Evolutionary conservation across 2,888 invertebrate genomes (phyloP), one percentile per base, ranked within the genome.

Genomic region (Steinernema hermaphroditum): DNA sequence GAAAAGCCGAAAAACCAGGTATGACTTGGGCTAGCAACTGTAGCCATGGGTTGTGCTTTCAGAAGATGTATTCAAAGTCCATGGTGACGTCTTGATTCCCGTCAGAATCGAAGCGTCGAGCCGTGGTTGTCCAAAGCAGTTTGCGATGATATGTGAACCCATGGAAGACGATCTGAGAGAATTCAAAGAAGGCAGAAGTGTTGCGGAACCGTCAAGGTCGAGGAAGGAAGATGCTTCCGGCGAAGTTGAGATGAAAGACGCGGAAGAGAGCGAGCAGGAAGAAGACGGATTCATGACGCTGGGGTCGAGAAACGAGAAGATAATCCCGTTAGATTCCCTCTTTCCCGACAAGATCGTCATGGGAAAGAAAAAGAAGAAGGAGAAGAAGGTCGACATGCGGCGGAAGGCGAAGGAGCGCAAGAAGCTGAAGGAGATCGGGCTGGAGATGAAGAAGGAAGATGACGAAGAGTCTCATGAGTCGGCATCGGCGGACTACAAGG

Each of bases 51-150:
- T n/a, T 29, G 16, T 73, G 29, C 34, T 29, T 72, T 34, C 68
- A 70, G 74, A 73, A 9, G n/a, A 34, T 12, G 6, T 74, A 27
- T 41, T 68, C 0, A 19, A 49, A 19, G 6, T 24, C 16, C 69
- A 74, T 41, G 50, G 69, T n/a, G 49, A 46, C 32, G 73, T 73
- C n/a, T 43, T 74, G 16, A 57, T 75, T 6, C 68, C 73, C 19
- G 24, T 75, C 2, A 62, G 68, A n/a, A 14, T 75, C 2, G 34
- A 34, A 16, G 62, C 62, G 14, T 2, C 29, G 62, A 29, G 16
- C 1, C 29, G 62, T 16, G 62, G 62, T 1, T 32, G 62, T 62
- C 62, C 62, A 9, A 62, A 62, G 34, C 62, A 62, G 62, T 62
- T 62, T 32, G 62, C 14, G 6, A 8, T 62, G n/a, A 62, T 62